phyloP scores from a whole-genome alignment of 2,113 vertebrate species.

The Steatornis caripensis region DNA sequence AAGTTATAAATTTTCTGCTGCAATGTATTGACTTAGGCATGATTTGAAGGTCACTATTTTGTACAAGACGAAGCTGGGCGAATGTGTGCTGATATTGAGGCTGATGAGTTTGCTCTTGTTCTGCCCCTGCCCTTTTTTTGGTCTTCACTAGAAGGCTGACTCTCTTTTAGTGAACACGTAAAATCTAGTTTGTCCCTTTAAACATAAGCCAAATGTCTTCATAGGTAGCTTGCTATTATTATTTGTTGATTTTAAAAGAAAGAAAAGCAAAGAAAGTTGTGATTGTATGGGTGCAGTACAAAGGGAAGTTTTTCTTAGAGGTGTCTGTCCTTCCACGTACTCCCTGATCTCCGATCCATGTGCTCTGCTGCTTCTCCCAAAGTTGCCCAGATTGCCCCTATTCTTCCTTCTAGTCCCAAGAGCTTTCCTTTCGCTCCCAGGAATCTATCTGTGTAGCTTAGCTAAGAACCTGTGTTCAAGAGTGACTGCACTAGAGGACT shows the following conservation, averaged over 20 bases:
- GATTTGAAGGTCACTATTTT: not conserved
- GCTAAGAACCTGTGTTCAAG: not conserved
- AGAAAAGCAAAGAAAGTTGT: not conserved
- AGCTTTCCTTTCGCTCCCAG: not conserved
- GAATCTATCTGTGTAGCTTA: not conserved
- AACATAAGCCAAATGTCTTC: not conserved
- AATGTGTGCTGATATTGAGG: not conserved
- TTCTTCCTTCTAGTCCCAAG: not conserved
- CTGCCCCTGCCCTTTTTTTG: not conserved
- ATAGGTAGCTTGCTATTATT: not conserved
- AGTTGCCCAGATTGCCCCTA: not conserved
- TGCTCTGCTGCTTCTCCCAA: not conserved
- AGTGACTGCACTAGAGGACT: not conserved
- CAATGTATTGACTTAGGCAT: not conserved
- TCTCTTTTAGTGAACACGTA: not conserved
- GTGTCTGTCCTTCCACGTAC: not conserved
- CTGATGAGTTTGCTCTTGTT: not conserved
- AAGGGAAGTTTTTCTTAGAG: not conserved
- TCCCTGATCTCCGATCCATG: not conserved
- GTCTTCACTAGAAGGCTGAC: not conserved
- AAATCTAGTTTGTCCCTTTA: not conserved
- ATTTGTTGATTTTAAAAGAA: not conserved
- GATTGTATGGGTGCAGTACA: not conserved
- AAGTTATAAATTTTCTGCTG: not conserved
- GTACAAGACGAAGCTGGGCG: not conserved